Evolutionary conservation across 2,113 vertebrate species (phyloP), one percentile per base, ranked within the genome.

Genomic region (Micronycteris hirsuta): DNA sequence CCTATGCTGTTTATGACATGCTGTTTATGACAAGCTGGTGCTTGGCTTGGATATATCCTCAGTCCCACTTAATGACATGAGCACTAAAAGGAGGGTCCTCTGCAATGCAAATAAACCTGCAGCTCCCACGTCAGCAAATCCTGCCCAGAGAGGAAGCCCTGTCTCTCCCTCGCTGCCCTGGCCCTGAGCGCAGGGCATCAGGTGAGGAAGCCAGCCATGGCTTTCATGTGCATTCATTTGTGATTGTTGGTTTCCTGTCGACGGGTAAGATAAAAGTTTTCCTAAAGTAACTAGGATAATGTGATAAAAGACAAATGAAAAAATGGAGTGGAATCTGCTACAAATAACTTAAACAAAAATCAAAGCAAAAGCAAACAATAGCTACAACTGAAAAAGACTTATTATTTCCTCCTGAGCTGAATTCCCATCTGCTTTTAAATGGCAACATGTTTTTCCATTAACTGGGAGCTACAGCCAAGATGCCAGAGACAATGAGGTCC

Each of bases 351-450:
- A 93, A 65, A 96, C 28, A 86, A 98, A 98, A 98, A 97, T 96
- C 97, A 98, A 97, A 96, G 94, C 85, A 90, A 91, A 96, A 96
- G 86, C 93, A 98, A 98, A 98, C 97, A 98, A 98, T 96, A 95
- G 97, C 83, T 84, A 74, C 74, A 96, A 96, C 95, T 93, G 95
- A 96, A 97, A 98, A 97, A 98, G 96, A 97, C 91, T 78, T 97
- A 52, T 97, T 97, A 97, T 94, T 98, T 96, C 96, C 96, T 97
- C 95, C 85, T 96, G 58, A 97, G 98, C 96, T 91, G 85, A 98
- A 97, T 97, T 97, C 90, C 95, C 97, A 98, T 96, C 95, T 98
- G 97, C 96, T 97, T 97, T 96, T 98, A 98, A 98, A 98, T 74
- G 98, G 95, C 95, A 98, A 97, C 95, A 96, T 96, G 95, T 96